Evolutionary conservation across 2,797 vertebrate genomes (phyloP), one percentile per base, ranked within the genome.

Genomic region (Aselliscus stoliczkanus): DNA sequence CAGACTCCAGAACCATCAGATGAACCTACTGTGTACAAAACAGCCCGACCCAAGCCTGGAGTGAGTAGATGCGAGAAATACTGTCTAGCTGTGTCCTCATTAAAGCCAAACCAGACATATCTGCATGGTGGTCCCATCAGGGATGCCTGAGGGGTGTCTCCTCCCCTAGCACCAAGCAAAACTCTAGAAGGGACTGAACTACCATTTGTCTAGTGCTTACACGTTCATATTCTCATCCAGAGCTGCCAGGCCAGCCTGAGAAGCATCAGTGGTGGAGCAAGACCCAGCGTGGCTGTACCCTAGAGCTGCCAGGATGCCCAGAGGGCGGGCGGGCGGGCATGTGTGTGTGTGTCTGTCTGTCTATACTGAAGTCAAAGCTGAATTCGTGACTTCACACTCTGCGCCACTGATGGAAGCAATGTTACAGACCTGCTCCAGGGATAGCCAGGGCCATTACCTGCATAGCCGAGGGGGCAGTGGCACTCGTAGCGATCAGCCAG

Each of bases 401-500:
- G 42, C 84, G 37, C 58, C 7, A 0, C 79, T 6, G 12, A 6
- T 0, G 1, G 60, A 21, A 6, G 42, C 1, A 0, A 7, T 20
- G 3, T 21, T 2, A 7, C 64, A 42, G 47, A 29, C 15, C 31
- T 50, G 47, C 69, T 15, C 70, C 4, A 13, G 6, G 47, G 65
- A 42, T 5, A 1, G 75, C 39, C 2, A 0, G 11, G 29, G 23
- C 69, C 93, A 0, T 98, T 98, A 99, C 99, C 99, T 98, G 98
- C 97, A 81, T 99, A 99, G 25, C 99, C 99, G 0, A 98, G 97
- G 58, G 95, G 47, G 62, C 99, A 99, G 31, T 92, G 95, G 97
- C 99, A 99, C 76, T 96, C 42, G 21, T 99, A 99, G 92, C 65
- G 99, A 96, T 99, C 99, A 67, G 99, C 99, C 97, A 98, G 97